phyloP scores from a whole-genome alignment of 2,888 invertebrate genomes.

The Acheta domesticus region DNA sequence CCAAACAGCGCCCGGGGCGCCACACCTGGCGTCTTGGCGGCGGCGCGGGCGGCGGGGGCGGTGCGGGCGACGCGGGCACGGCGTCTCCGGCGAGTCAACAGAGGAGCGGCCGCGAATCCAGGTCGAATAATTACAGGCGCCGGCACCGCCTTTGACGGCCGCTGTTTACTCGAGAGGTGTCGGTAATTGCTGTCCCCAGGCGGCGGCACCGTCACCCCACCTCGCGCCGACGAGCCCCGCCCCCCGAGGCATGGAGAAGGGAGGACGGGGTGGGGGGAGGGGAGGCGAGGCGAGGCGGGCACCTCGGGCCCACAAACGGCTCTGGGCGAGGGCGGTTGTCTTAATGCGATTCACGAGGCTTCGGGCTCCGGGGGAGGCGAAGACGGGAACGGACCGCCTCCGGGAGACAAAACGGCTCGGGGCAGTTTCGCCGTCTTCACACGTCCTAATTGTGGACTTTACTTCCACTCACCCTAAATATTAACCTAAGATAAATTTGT shows the following conservation, averaged over 20 bases:
- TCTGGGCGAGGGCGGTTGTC: no score
- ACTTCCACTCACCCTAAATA: no score
- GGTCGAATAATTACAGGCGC: constrained; percentile 1
- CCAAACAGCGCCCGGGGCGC: background rate
- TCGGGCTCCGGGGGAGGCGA: no score
- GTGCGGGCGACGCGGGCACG: background rate
- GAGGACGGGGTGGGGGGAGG: background rate
- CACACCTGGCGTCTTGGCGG: background rate
- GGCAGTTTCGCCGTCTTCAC: no score
- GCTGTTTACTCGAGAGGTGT: constrained; percentile 9
- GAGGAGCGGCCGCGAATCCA: background rate
- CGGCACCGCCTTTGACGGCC: background rate
- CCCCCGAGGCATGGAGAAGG: background rate
- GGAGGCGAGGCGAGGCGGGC: no score
- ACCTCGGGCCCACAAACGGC: no score
- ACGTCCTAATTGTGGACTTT: no score
- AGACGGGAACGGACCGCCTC: no score
- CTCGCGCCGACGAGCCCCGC: background rate
- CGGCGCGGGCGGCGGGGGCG: background rate
- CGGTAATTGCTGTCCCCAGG: background rate
- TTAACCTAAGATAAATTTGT: no score
- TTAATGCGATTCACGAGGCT: no score
- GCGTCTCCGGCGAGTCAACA: background rate
- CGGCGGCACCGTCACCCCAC: background rate
- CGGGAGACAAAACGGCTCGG: no score